Evolutionary conservation across 2,113 vertebrate species (phyloP).

Genomic region (Forbesichthys papilliferus): DNA sequence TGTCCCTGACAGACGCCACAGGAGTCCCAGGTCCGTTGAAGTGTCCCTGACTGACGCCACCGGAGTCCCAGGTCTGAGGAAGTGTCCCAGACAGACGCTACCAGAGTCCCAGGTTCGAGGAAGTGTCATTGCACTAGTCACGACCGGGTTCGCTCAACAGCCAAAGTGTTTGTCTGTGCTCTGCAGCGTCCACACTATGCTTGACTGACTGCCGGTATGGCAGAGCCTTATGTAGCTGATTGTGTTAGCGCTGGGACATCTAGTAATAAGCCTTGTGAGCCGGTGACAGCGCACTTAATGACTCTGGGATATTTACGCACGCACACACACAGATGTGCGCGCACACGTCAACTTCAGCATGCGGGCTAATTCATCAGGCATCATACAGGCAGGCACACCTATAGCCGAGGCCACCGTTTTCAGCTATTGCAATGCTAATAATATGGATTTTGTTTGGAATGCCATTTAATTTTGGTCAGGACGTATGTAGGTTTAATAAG

Average conservation of each 20-base stretch:
- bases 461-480: constrained; percentile 36
- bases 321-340: too few species aligned
- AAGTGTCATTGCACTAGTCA: too few species aligned
- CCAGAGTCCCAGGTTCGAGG: too few species aligned
- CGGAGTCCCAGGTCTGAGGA: not conserved
- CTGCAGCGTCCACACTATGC: not conserved
- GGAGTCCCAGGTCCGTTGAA: not conserved
- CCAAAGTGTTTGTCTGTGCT: constrained; percentile 2
- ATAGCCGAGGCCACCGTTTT: constrained; percentile 10
- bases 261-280: constrained; percentile 27
- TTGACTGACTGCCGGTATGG: too few species aligned
- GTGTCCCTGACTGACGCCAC: not conserved
- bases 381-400: constrained; percentile 29
- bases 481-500: constrained; percentile 4
- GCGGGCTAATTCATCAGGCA: constrained; percentile 55
- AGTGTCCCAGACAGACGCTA: too few species aligned
- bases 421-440: constrained; percentile 55
- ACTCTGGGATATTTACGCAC: constrained; percentile 40
- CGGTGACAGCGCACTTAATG: constrained; percentile 39
- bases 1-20: constrained; percentile 21
- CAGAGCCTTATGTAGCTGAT: constrained; percentile 11
- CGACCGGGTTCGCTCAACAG: not conserved
- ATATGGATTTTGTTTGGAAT: constrained; percentile 32
- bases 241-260: constrained; percentile 29
- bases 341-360: constrained; percentile 45